Base-by-base conservation (phyloP, 2,113 vertebrate species). In the Pluvialis apricaria region DNA sequence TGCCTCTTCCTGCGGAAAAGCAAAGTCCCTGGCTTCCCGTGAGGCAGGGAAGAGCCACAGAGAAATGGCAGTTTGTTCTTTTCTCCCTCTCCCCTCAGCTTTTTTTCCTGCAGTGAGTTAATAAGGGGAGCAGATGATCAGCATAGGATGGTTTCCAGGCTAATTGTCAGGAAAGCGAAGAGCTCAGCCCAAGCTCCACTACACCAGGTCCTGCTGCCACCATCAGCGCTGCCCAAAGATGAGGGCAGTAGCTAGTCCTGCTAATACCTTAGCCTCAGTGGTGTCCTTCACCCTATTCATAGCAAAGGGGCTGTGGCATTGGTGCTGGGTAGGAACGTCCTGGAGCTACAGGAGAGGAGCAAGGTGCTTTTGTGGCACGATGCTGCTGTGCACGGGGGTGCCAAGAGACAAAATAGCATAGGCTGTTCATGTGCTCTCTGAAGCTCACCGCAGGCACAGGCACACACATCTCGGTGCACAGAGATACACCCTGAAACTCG, bases 121-220 rank as follows among this genome's bases (percentile, higher is more conserved):
- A 77, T 82, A 92, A 82, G 69, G 34, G 68, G 42, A 96, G 82
- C 91, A 93, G 89, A 87, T 92, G 79, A 95, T 88, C 71, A 89
- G 58, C 58, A 75, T 80, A 71, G 94, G 65, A 70, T 68, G 58
- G 76, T 92, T 96, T 95, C 89, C 94, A 96, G 85, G 69, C 82
- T 92, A 95, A 95, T 85, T 94, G 85, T 90, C 91, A 85, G 95
- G 91, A 93, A 95, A 90, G 73, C 4, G 12, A 96, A 79, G 76
- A 76, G 51, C 84, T 95, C 87, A 90, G 87, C 47, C 61, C 92
- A 85, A 81, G 83, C 82, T 95, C 57, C 68, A 40, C 71, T 83
- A 90, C 90, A 61, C 76, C 28, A 54, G 49, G 34, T 91, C 70
- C 86, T 75, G 36, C 69, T 87, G 94, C 88, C 90, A 69, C 61